Conservation (phyloP, 1,140 invertebrate species). For the Mizuhopecten yessoensis region DNA sequence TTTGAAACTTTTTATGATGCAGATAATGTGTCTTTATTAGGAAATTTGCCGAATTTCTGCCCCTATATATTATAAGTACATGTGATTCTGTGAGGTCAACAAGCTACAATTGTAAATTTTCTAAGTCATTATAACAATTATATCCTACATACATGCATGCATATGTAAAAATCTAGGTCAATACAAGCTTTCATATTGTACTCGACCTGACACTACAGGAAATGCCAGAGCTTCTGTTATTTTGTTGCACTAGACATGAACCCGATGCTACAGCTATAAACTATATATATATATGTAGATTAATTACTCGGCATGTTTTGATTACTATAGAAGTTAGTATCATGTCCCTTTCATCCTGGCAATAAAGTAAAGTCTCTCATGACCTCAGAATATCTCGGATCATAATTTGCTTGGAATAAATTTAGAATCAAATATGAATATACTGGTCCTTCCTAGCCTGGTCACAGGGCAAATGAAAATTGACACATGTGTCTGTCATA, state of each 20-base stretch:
- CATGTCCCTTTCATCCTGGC: too few species aligned
- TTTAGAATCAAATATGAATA: too few species aligned
- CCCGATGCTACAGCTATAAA: background rate
- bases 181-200: background rate
- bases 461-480: too few species aligned
- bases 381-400: background rate
- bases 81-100: too few species aligned
- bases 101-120: too few species aligned
- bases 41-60: too few species aligned
- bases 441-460: too few species aligned
- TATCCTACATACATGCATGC: background rate
- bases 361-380: background rate
- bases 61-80: too few species aligned
- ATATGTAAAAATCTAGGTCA: background rate
- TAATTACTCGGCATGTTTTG: background rate
- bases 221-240: background rate
- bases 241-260: background rate
- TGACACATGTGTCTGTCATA: too few species aligned
- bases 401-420: background rate
- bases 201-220: background rate
- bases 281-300: too few species aligned
- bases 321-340: background rate
- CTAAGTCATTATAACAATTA: background rate
- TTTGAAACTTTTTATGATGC: too few species aligned
- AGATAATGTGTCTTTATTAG: too few species aligned